Percentiles rank a stretch among this genome's conserved stretches.
These are phyloP conservation scores for Stichodactyla mertensii DNA, from an alignment of 64 coral and sea anemone species.

Conservation along the genomic window DNA sequence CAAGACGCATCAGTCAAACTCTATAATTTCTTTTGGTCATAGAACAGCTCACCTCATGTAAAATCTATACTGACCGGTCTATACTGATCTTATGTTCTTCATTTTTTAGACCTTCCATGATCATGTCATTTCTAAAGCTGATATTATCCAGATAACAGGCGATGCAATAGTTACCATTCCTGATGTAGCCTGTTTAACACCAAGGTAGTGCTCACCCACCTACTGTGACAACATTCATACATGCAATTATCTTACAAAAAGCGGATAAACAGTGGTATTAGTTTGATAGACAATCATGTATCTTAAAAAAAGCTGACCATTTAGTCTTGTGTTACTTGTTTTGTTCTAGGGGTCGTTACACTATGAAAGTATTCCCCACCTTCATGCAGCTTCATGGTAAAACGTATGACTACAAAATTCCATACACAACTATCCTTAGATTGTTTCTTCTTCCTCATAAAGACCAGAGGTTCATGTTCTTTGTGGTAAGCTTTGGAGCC, in stretches of 20 bases:
- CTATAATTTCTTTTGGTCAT: too few relatives aligned
- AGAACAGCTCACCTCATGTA: too few relatives aligned
- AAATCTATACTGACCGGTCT: too few relatives aligned
- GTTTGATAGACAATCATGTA: too few relatives aligned
- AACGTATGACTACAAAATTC: slow-evolving; percentile 99
- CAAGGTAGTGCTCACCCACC: slow-evolving; percentile 46
- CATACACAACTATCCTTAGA: slow-evolving; percentile 92
- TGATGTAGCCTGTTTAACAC: slow-evolving; percentile 89
- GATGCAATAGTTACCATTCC: slow-evolving; percentile 97
- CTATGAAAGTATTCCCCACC: slow-evolving; percentile 91
- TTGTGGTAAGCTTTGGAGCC: slow-evolving; percentile 69
- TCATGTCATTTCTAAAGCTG: slow-evolving; percentile 86
- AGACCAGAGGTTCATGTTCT: slow-evolving; percentile 97
- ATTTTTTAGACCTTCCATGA: slow-evolving; percentile 81
- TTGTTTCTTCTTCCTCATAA: slow-evolving; percentile 92
- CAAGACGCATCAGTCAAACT: too few relatives aligned
- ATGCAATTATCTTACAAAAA: too few relatives aligned
- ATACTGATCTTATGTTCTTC: background rate
- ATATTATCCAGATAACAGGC: slow-evolving; percentile 95
- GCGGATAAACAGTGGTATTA: too few relatives aligned
- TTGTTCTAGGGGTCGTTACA: slow-evolving; percentile 81
- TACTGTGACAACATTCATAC: too few relatives aligned
- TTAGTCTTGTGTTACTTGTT: background rate
- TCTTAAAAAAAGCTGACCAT: background rate
- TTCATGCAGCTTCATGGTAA: slow-evolving; percentile 98